phyloP scores from a whole-genome alignment of 2,888 invertebrate genomes.

The Ephialtes manifestator region DNA sequence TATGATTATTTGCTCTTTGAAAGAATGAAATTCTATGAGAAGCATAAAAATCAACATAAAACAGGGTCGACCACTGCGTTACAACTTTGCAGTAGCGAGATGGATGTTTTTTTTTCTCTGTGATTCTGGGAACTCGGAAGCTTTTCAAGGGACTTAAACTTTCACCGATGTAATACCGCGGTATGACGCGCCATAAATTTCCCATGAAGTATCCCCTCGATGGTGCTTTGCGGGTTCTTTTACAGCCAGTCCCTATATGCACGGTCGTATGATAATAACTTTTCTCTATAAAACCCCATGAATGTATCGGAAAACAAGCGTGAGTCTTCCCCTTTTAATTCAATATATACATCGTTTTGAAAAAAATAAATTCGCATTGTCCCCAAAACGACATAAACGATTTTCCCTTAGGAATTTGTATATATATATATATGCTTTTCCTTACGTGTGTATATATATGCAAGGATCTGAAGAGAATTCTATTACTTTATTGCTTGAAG shows the following conservation, averaged over 20 bases:
- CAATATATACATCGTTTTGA: slow-evolving; percentile 19
- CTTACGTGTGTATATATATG: not conserved
- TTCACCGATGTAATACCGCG: slow-evolving; percentile 36
- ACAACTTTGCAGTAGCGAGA: not conserved
- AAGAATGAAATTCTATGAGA: not conserved
- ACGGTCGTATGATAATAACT: slow-evolving; percentile 25
- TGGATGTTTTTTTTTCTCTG: slow-evolving; percentile 40
- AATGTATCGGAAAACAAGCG: slow-evolving; percentile 35
- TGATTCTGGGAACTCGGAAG: slow-evolving; percentile 13
- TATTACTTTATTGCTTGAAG: slow-evolving; percentile 62
- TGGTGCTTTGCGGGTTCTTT: slow-evolving; percentile 40
- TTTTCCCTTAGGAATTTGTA: not conserved
- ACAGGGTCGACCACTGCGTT: not conserved
- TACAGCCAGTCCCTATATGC: slow-evolving; percentile 14
- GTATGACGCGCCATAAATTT: slow-evolving; percentile 46
- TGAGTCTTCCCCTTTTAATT: slow-evolving; percentile 23
- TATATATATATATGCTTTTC: not conserved
- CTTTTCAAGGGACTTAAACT: slow-evolving; percentile 29
- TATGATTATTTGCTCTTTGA: not conserved
- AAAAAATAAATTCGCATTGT: slow-evolving; percentile 1
- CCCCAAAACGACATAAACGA: not conserved
- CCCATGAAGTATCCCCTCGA: slow-evolving; percentile 20
- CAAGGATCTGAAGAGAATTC: slow-evolving; percentile 54
- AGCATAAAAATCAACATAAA: not conserved
- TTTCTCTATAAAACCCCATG: slow-evolving; percentile 31